Evolutionary conservation across 2,797 vertebrate genomes (phyloP).

Genomic region (Spizella passerina): DNA sequence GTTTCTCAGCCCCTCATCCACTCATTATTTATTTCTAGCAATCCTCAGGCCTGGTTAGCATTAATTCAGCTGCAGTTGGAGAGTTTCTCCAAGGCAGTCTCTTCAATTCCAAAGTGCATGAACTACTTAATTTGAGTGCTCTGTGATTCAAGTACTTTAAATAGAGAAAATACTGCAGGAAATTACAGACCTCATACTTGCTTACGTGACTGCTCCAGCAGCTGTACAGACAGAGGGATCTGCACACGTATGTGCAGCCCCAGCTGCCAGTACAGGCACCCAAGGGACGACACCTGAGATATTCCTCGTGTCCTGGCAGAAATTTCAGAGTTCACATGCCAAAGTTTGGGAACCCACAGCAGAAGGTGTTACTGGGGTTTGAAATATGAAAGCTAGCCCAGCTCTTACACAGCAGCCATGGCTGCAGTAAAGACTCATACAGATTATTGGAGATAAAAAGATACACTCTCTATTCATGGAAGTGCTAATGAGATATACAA

Average conservation of each 20-base stretch:
- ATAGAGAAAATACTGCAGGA: slow-evolving; percentile 68
- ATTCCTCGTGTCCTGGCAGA: neutral
- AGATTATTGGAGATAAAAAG: neutral
- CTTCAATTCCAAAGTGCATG: slow-evolving; percentile 60
- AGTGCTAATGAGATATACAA: neutral
- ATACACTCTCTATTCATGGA: neutral
- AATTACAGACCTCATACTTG: neutral
- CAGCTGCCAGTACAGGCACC: neutral
- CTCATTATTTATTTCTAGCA: neutral
- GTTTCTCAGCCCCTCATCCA: slow-evolving; percentile 1
- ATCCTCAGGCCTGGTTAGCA: neutral
- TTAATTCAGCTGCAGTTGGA: slow-evolving; percentile 34
- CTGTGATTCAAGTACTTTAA: slow-evolving; percentile 57
- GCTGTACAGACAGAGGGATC: neutral
- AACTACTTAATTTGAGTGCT: slow-evolving; percentile 68
- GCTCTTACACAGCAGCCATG: neutral
- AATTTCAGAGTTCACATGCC: neutral
- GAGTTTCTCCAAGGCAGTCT: slow-evolving; percentile 65
- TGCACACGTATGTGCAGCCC: rapidly evolving
- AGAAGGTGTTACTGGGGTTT: neutral
- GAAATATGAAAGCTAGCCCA: neutral
- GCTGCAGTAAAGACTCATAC: neutral
- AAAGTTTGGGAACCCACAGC: neutral
- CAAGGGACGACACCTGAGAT: neutral
- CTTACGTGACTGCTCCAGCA: neutral